Conservation (phyloP, 2,113 vertebrate species). For the Oncorhynchus keta region DNA sequence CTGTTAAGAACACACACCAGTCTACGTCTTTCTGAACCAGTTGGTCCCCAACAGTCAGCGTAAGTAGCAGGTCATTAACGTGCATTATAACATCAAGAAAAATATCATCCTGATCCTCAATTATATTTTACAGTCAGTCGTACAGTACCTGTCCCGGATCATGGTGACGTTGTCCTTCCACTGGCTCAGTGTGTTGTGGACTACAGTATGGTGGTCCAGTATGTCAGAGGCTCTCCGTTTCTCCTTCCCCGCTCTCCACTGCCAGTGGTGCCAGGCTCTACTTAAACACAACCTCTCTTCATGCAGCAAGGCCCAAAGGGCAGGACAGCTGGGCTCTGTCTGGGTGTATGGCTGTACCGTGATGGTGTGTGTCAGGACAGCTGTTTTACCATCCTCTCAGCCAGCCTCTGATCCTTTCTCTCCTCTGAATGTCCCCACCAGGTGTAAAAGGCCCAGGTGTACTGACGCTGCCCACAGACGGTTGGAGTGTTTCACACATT, state of each 20-base stretch:
- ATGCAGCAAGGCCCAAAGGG: constrained; percentile 79
- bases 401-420: constrained; percentile 71
- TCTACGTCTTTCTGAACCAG: too few species aligned
- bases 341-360: background rate
- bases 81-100: background rate
- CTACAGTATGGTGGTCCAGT: constrained; percentile 54
- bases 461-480: constrained; percentile 56
- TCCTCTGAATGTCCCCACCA: constrained; percentile 73
- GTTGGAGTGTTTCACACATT: background rate
- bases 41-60: background rate
- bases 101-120: background rate
- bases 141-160: constrained; percentile 55
- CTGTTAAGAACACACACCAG: too few species aligned
- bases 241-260: constrained; percentile 37
- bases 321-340: background rate
- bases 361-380: too few species aligned
- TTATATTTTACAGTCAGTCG: background rate
- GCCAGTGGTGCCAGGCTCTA: constrained; percentile 78
- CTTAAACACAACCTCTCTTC: constrained; percentile 60
- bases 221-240: constrained; percentile 64
- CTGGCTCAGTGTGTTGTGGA: constrained; percentile 62
- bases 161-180: constrained; percentile 73
- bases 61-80: background rate
- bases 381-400: constrained; percentile 75
- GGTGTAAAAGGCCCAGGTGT: constrained; percentile 70